These are phyloP conservation scores for Himantopus leucocephalus DNA, from an alignment of 2,113 vertebrate species.

Conservation along the genomic window DNA sequence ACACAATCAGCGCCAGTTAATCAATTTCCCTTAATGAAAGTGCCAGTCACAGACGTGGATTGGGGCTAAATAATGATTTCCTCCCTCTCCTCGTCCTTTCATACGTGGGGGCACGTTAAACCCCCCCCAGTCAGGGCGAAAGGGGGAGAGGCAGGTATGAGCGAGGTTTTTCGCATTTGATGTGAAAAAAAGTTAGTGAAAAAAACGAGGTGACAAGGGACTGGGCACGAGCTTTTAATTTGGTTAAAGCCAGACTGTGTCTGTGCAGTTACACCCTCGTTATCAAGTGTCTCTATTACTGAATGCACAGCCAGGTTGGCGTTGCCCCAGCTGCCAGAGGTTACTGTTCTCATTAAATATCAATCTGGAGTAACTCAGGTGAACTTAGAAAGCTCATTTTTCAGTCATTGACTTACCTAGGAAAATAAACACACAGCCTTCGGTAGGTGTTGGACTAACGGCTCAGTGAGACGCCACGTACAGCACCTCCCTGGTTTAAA, in stretches of 20 bases:
- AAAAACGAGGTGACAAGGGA: not conserved
- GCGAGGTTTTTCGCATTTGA: not conserved
- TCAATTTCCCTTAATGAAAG: not conserved
- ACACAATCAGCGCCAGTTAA: not conserved
- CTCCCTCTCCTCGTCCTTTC: not conserved
- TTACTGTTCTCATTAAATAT: not conserved
- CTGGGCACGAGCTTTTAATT: not conserved
- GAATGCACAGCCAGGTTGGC: not conserved
- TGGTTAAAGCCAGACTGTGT: not conserved
- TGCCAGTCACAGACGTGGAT: not conserved
- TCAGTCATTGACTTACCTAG: not conserved
- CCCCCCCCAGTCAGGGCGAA: not conserved
- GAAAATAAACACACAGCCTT: not conserved
- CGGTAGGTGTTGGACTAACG: not conserved
- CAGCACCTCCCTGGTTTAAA: not conserved
- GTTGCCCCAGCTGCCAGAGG: not conserved
- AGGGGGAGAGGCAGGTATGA: not conserved
- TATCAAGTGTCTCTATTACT: not conserved
- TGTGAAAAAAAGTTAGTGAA: not conserved
- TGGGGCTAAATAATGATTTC: not conserved
- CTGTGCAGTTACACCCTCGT: not conserved
- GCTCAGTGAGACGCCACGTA: fast-evolving
- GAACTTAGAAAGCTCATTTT: not conserved
- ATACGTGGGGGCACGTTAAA: not conserved
- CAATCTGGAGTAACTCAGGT: not conserved